phyloP scores from a whole-genome alignment of 2,888 invertebrate species.

The Eilema sororculum region DNA sequence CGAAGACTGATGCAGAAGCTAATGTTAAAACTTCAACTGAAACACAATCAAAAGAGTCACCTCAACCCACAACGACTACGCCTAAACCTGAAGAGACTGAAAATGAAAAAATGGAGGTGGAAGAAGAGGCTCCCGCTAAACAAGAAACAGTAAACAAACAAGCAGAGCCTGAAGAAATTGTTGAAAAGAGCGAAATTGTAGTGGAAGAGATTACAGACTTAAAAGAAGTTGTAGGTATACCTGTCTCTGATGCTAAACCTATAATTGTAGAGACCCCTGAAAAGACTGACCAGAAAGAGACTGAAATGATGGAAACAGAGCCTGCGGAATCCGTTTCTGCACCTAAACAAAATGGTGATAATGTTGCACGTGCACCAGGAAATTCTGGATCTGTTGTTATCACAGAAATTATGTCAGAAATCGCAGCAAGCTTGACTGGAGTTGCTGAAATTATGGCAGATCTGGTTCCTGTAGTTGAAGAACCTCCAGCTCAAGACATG shows the following conservation, averaged over 20 bases:
- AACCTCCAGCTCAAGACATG: constrained; percentile 71
- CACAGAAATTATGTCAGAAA: constrained; percentile 73
- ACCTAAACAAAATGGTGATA: constrained; percentile 58
- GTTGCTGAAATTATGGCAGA: constrained; percentile 70
- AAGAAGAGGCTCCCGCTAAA: constrained; percentile 52
- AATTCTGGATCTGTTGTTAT: constrained; percentile 60
- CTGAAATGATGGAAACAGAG: constrained; percentile 67
- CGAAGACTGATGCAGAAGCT: constrained; percentile 80
- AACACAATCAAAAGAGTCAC: constrained; percentile 26
- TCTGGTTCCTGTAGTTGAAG: constrained; percentile 74
- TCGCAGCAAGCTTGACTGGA: constrained; percentile 63
- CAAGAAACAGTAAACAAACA: constrained; percentile 16
- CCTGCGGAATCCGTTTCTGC: constrained; percentile 52
- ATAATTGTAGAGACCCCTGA: constrained; percentile 64
- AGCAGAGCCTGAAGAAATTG: constrained; percentile 31
- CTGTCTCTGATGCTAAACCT: constrained; percentile 61
- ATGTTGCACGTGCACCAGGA: constrained; percentile 54
- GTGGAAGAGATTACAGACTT: constrained; percentile 65
- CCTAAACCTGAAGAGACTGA: constrained; percentile 51
- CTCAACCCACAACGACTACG: neutral
- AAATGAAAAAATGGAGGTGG: constrained; percentile 72
- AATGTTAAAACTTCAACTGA: constrained; percentile 65
- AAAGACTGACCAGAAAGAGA: constrained; percentile 66
- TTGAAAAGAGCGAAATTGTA: constrained; percentile 55
- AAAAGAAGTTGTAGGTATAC: constrained; percentile 55